phyloP scores from a whole-genome alignment of 2,888 invertebrate genomes.

The Diploptera punctata region DNA sequence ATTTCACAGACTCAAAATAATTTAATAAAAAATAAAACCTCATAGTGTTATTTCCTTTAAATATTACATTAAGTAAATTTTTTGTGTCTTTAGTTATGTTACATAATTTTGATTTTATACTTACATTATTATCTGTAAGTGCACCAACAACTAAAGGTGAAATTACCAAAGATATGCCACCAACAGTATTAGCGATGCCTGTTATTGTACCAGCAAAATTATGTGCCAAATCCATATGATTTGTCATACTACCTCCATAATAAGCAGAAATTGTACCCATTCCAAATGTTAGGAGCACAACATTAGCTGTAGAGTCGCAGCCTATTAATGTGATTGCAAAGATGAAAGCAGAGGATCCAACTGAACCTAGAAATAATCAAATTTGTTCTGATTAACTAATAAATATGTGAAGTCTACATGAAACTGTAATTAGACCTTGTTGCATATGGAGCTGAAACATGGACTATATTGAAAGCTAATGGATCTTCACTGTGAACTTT shows the following conservation, averaged over 20 bases:
- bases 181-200: constrained; percentile 51
- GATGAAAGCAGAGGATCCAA: constrained; percentile 13
- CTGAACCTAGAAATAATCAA: constrained; percentile 12
- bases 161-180: constrained; percentile 50
- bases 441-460: no score
- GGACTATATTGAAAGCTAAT: no score
- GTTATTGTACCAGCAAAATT: constrained; percentile 52
- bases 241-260: constrained; percentile 47
- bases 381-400: no score
- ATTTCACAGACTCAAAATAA: no score
- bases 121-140: constrained; percentile 43
- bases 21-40: no score
- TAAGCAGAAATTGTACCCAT: background rate
- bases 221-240: constrained; percentile 51
- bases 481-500: no score
- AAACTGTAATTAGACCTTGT: no score
- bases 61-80: no score
- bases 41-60: no score
- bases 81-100: no score
- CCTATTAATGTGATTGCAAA: constrained; percentile 22
- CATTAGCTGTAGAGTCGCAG: constrained; percentile 4
- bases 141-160: constrained; percentile 49
- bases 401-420: no score
- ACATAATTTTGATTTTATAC: no score
- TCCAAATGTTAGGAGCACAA: constrained; percentile 16